These are phyloP conservation scores for Tonatia bakeri DNA, from an alignment of 2,113 vertebrate genomes.

Conservation along the genomic window DNA sequence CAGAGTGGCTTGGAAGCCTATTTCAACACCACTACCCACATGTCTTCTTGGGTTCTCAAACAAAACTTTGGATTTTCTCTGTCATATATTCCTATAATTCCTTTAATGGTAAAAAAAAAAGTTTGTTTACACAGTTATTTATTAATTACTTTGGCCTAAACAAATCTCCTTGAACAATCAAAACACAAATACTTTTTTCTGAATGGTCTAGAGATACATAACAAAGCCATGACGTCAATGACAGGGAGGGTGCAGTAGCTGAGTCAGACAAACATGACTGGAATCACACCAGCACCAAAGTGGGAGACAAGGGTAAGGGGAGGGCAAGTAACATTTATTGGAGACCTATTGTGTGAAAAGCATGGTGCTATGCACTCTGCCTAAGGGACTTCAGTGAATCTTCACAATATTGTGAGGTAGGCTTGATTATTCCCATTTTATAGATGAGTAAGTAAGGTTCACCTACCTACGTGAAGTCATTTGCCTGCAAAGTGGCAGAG, in stretches of 20 bases:
- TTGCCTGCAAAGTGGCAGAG: not conserved
- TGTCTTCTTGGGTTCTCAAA: not conserved
- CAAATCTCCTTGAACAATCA: constrained; percentile 22
- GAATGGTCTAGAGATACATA: not conserved
- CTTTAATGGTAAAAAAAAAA: not conserved
- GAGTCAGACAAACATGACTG: not conserved
- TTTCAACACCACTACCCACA: not conserved
- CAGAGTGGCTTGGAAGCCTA: not conserved
- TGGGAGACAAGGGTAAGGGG: not conserved
- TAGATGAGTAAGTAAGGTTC: not conserved
- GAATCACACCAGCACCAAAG: not conserved
- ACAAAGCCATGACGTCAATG: not conserved
- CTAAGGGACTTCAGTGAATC: not conserved
- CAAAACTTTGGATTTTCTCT: not conserved
- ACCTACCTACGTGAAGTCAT: not conserved
- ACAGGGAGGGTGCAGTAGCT: not conserved
- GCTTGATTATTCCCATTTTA: not conserved
- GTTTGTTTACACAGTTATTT: not conserved
- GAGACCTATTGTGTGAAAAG: not conserved
- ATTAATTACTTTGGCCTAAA: not conserved
- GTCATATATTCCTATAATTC: not conserved
- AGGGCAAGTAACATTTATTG: not conserved
- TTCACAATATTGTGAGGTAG: not conserved
- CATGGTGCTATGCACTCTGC: not conserved
- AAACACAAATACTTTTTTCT: not conserved